Evolutionary conservation across 2,113 vertebrate genomes (phyloP).

Genomic region (Clarias macrocephalus): DNA sequence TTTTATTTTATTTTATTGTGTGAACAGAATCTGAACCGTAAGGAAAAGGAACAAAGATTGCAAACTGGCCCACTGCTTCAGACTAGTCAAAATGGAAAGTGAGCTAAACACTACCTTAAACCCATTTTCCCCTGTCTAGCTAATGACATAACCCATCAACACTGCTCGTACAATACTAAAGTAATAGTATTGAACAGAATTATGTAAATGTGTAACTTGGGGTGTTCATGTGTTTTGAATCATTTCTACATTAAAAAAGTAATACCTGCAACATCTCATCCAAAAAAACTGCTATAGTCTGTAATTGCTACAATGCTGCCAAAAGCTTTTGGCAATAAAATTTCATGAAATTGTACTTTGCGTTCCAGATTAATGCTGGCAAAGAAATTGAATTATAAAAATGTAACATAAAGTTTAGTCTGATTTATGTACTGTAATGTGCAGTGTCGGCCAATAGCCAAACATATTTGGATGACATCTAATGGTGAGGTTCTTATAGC

Average conservation of each 20-base stretch:
- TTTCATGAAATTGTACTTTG: background rate
- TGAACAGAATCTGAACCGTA: no score
- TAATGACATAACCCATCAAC: background rate
- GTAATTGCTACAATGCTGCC: background rate
- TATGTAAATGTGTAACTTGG: background rate
- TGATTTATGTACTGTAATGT: conserved; percentile 7
- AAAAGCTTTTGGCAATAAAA: background rate
- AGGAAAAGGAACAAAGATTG: no score
- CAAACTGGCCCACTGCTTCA: no score
- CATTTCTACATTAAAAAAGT: background rate
- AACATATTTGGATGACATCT: background rate
- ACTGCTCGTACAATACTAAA: background rate
- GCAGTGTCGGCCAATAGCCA: background rate
- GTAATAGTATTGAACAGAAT: background rate
- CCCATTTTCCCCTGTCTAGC: background rate
- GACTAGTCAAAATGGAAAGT: no score
- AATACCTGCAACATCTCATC: background rate
- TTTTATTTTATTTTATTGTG: no score
- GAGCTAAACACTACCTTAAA: background rate
- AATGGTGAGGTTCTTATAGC: background rate
- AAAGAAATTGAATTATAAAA: background rate
- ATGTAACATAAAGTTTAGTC: background rate
- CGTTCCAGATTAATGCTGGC: background rate
- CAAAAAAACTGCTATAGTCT: background rate
- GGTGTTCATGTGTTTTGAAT: background rate